phyloP scores from a whole-genome alignment of 2,797 vertebrate species.

The Liasis olivaceus region DNA sequence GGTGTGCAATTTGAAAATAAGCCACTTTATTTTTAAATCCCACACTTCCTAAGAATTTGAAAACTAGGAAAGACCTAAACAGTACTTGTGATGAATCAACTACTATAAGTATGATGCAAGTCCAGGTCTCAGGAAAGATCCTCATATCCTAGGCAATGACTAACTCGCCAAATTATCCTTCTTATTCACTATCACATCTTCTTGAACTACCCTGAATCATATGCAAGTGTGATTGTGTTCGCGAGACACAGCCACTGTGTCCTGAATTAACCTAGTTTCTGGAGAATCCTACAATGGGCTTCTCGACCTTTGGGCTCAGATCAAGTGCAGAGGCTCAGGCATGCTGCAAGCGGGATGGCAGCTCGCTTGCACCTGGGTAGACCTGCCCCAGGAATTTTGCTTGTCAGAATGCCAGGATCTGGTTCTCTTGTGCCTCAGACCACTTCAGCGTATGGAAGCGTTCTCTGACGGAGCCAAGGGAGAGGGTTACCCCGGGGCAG shows the following conservation, averaged over 20 bases:
- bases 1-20: conserved; percentile 9
- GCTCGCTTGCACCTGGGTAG: neutral
- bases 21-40: conserved; percentile 5
- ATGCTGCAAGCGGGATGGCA: neutral
- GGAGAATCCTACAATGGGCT: neutral
- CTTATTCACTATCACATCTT: neutral
- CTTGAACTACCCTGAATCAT: neutral
- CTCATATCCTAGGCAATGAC: neutral
- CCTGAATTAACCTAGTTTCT: neutral
- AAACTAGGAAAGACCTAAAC: neutral
- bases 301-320: neutral
- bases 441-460: too few species aligned
- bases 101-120: neutral
- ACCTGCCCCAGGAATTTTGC: neutral
- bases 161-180: neutral
- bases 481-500: neutral
- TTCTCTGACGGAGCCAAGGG: neutral
- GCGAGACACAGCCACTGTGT: neutral
- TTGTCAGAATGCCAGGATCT: too few species aligned
- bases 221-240: neutral
- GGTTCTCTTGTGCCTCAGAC: neutral
- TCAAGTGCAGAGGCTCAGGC: neutral
- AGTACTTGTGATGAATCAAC: neutral
- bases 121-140: neutral
- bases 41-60: neutral